phyloP scores from a whole-genome alignment of 2,888 invertebrate genomes.

The Drosophila sordidula region DNA sequence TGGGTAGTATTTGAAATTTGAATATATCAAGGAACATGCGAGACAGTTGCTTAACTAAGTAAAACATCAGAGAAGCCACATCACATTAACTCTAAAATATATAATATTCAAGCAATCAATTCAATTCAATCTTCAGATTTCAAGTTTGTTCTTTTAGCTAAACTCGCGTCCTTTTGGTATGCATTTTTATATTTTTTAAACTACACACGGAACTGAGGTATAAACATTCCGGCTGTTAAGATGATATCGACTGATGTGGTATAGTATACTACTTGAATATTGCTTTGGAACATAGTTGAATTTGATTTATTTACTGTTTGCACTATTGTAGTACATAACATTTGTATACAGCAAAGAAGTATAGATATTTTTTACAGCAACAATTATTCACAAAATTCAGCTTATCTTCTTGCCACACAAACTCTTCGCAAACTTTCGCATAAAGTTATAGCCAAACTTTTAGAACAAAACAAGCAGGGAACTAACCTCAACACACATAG shows the following conservation, averaged over 20 bases:
- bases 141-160: not conserved
- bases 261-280: not conserved
- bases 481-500: not conserved
- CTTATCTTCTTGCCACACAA: not conserved
- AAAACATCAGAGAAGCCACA: not conserved
- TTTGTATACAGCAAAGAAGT: not conserved
- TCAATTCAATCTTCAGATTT: too few species aligned
- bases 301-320: too few species aligned
- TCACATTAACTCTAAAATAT: not conserved
- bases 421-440: conserved; percentile 21
- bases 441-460: conserved; percentile 29
- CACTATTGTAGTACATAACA: not conserved
- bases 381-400: not conserved
- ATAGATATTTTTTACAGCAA: not conserved
- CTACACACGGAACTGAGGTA: not conserved
- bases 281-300: not conserved
- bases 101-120: not conserved
- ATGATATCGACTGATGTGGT: not conserved
- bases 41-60: not conserved
- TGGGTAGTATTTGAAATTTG: not conserved
- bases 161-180: too few species aligned
- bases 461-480: conserved; percentile 25
- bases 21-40: not conserved
- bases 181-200: not conserved
- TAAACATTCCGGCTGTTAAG: not conserved